Conservation (phyloP, 2,113 vertebrate species). For the Sinocyclocheilus anshuiensis region DNA sequence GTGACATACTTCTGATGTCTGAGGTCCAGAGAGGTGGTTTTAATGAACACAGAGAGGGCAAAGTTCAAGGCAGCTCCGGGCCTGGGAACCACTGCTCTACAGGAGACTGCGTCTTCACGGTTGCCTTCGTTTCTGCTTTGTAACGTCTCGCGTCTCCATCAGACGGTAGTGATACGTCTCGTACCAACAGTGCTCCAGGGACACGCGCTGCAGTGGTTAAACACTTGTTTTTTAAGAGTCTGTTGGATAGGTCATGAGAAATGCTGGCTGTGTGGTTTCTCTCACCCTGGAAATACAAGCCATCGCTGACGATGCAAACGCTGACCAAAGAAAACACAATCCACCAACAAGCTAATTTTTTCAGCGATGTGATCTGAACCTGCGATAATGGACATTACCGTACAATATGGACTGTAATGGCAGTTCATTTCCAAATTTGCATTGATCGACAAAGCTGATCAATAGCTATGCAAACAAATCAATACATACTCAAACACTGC, state of each 20-base stretch:
- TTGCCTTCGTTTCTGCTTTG: slow-evolving; percentile 4
- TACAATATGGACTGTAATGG: neutral
- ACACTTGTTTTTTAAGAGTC: neutral
- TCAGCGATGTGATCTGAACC: neutral
- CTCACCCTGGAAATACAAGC: slow-evolving; percentile 3
- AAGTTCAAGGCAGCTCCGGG: neutral
- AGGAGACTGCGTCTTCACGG: neutral
- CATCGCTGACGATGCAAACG: neutral
- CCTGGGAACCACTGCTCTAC: neutral
- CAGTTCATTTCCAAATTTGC: neutral
- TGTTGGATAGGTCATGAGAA: slow-evolving; percentile 6
- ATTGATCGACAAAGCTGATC: neutral
- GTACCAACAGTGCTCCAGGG: neutral
- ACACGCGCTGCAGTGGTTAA: neutral
- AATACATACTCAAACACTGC: slow-evolving; percentile 9
- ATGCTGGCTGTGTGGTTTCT: neutral
- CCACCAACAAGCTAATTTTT: neutral
- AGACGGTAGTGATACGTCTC: slow-evolving; percentile 20
- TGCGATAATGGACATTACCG: neutral
- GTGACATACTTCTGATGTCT: neutral
- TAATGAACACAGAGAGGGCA: neutral
- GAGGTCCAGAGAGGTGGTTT: neutral
- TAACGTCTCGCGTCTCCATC: neutral
- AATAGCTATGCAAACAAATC: neutral
- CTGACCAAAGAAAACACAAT: slow-evolving; percentile 1